Evolutionary conservation across 2,113 vertebrate genomes (phyloP), one percentile per base, ranked within the genome.

Genomic region (Pteronura brasiliensis): DNA sequence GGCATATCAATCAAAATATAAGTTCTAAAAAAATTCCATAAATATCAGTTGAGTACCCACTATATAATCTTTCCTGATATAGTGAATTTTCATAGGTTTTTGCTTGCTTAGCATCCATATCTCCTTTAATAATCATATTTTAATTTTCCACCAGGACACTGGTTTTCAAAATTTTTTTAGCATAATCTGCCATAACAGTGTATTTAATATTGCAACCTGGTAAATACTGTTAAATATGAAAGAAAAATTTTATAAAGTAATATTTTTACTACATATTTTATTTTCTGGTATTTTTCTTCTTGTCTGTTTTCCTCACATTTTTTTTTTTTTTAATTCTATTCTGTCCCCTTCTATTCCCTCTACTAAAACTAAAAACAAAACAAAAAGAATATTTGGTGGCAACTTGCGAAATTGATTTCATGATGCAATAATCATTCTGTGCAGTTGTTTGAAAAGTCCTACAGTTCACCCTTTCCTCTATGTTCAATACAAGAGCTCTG

Each of bases 111-210:
- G 27, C 42, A 44, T 81, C 29, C 79, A 31, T 88, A 93, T 93
- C 77, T 96, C 27, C 59, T 91, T 74, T 86, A 77, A 44, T 76
- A 85, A 95, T 90, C 87, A 52, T 47, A 65, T 87, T 96, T 96
- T 89, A 94, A 90, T 96, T 96, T 97, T 96, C 80, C 21, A 65
- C 59, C 81, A 94, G 74, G 59, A 79, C 9, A 83, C 1, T 94
- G 39, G 8, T n/a, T 88, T 81, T 93, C 34, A 93, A 83, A 88
- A n/a, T 4, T 31, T 95, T 86, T 86, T 47, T 6, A 76, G 63
- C 82, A 77, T 29, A 36, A 65, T 36, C 31, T 80, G 57, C 76
- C 34, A 52, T 91, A 72, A 84, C n/a, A 93, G 57, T 77, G 17
- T 76, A 42, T 88, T 95, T 95, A 71, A 52, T 29, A 31, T 6